A percentile compares a stretch with the other conserved stretches of the same genome.
phyloP scores from a whole-genome alignment of 53 echinoderm and acorn worm genomes.

The Henricia sp. region DNA sequence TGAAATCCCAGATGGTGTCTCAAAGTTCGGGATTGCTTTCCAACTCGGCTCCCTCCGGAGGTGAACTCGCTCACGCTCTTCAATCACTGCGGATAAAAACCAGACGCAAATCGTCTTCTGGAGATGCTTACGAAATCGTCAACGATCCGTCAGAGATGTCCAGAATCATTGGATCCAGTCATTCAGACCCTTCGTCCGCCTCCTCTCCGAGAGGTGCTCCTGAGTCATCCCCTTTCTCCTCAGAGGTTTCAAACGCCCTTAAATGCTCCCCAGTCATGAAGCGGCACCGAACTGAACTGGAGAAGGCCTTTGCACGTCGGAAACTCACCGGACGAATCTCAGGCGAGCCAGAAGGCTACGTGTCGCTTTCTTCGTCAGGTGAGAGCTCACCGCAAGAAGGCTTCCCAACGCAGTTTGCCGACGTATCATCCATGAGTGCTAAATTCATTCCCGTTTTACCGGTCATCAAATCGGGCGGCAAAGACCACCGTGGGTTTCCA shows the following conservation, averaged over 20 bases:
- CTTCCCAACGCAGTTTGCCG: slow-evolving; percentile 18
- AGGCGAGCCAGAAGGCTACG: slow-evolving; percentile 33
- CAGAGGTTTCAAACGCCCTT: slow-evolving; percentile 33
- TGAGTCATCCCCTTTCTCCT: slow-evolving; percentile 39
- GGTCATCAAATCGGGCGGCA: slow-evolving; percentile 26
- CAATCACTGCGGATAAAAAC: slow-evolving; percentile 83
- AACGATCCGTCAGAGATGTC: slow-evolving; percentile 49
- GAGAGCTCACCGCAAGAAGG: slow-evolving; percentile 39
- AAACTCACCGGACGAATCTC: slow-evolving; percentile 62
- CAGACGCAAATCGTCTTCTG: slow-evolving; percentile 79
- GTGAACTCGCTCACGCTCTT: slow-evolving; percentile 48
- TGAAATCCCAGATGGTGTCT: slow-evolving; percentile 13
- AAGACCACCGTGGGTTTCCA: not conserved
- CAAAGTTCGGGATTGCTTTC: slow-evolving; percentile 18
- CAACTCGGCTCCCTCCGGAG: slow-evolving; percentile 6
- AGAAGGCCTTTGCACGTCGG: slow-evolving; percentile 76
- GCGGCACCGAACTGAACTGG: slow-evolving; percentile 75
- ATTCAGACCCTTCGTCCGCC: slow-evolving; percentile 10
- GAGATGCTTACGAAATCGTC: slow-evolving; percentile 67
- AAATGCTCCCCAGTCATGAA: slow-evolving; percentile 68
- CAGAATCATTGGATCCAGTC: not conserved
- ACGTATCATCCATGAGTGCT: slow-evolving; percentile 12
- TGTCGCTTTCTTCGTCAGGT: slow-evolving; percentile 38
- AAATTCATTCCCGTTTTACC: slow-evolving; percentile 37
- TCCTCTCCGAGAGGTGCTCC: not conserved